These are phyloP conservation scores for Setipinna tenuifilis DNA, from an alignment of 2,797 vertebrate genomes.

Conservation along the genomic window DNA sequence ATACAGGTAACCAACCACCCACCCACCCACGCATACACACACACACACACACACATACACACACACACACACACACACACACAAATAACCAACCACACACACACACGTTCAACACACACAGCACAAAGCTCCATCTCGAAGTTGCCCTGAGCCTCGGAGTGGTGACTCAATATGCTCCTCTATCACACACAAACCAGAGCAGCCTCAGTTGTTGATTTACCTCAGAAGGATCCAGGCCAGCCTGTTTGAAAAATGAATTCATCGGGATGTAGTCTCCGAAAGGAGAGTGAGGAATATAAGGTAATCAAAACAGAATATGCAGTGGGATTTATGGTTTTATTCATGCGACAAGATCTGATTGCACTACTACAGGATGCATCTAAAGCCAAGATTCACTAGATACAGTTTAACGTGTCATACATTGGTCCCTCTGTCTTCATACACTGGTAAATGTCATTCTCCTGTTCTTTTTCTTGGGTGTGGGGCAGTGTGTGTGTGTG, in stretches of 20 bases:
- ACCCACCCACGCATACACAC: no score
- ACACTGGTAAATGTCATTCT: neutral
- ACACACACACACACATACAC: no score
- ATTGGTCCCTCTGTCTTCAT: neutral
- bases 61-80: no score
- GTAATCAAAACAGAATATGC: neutral
- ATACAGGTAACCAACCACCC: no score
- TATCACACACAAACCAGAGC: neutral
- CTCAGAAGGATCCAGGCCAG: neutral
- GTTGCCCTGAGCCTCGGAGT: neutral
- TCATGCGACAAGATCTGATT: neutral
- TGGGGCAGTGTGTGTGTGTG: neutral
- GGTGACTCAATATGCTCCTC: slow-evolving; percentile 1
- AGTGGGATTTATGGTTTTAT: neutral
- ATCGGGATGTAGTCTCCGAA: neutral
- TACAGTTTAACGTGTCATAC: neutral
- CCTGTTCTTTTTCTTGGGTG: neutral
- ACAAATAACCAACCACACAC: no score
- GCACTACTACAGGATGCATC: neutral
- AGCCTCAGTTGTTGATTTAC: slow-evolving; percentile 5
- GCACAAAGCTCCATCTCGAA: neutral
- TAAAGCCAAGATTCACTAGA: neutral
- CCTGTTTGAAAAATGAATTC: neutral
- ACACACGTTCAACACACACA: no score
- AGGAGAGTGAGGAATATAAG: neutral